Base-by-base conservation (phyloP, 2,797 vertebrate species). In the Hephaestus fuliginosus region DNA sequence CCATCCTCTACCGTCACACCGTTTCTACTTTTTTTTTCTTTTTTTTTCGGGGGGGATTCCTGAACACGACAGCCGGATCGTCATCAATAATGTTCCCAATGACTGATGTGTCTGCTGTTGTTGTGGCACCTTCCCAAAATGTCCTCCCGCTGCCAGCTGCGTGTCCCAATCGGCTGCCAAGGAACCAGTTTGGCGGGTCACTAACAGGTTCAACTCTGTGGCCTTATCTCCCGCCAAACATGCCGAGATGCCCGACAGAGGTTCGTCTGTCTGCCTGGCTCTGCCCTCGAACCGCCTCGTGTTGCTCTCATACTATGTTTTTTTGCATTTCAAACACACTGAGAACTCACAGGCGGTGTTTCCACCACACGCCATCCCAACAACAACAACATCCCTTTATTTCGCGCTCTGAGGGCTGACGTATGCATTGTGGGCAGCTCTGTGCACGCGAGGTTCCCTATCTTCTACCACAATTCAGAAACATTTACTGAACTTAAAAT, bases 171-270 rank as follows among this genome's bases (percentile, higher is more conserved):
- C 36, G 39, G 22, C 53, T 25, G 7, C 15, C 0, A 57, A 3
- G 17, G 70, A 90, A 90, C 88, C 78, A 33, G 87, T 91, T 85
- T 65, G 79, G 44, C 33, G 9, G 49, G 80, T 70, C 39, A 22
- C n/a, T 33, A 48, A 44, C 49, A 12, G 6, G 63, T 67, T 74
- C 22, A 48, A n/a, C 58, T 10, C 22, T 1, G 8, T 11, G 7
- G 41, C 36, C 51, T 46, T 80, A 81, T 83, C 75, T 85, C 63
- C 46, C 15, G 33, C 48, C 30, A 33, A 28, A 49, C 76, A 65
- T 69, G 60, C 64, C 15, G 55, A 71, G 25, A 51, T 17, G 33
- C 58, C 49, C 64, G 69, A n/a, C 53, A 56, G 36, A 53, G 58
- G 49, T 48, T 72, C 39, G 22, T 4, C 1, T n/a, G 15, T 15